These are phyloP conservation scores for Liopterus haemorrhoidalis DNA, from an alignment of 2,888 invertebrate species.

Conservation along the genomic window DNA sequence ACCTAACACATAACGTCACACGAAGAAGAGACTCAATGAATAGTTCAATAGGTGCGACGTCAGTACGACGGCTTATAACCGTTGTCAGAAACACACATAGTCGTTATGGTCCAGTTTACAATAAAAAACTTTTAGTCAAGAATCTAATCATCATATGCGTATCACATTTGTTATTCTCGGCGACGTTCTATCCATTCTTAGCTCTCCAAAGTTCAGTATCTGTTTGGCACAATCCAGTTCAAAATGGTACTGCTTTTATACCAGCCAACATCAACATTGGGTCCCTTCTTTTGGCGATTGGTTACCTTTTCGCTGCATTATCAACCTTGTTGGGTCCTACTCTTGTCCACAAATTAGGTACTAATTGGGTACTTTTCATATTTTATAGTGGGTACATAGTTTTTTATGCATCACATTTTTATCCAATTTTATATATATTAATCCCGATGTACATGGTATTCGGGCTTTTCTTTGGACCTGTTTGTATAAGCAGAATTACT, in stretches of 20 bases:
- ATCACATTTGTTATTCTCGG: constrained; percentile 58
- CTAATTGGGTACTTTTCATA: constrained; percentile 46
- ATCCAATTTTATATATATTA: constrained; percentile 50
- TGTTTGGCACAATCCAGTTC: constrained; percentile 45
- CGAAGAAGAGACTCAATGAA: constrained; percentile 63
- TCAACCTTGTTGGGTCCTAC: constrained; percentile 51
- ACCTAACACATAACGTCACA: constrained; percentile 43
- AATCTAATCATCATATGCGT: constrained; percentile 53
- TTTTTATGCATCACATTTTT: constrained; percentile 57
- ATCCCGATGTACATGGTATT: constrained; percentile 50
- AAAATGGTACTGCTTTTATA: constrained; percentile 11
- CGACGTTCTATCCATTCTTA: constrained; percentile 58
- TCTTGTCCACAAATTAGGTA: constrained; percentile 50
- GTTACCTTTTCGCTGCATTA: constrained; percentile 57
- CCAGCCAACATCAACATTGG: constrained; percentile 44
- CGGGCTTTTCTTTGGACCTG: constrained; percentile 52
- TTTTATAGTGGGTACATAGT: constrained; percentile 52
- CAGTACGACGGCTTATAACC: constrained; percentile 47
- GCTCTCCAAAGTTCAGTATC: constrained; percentile 52
- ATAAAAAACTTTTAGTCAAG: constrained; percentile 47
- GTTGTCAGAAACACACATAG: constrained; percentile 38
- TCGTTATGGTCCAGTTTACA: constrained; percentile 45
- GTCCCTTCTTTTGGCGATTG: constrained; percentile 56
- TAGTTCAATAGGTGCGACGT: constrained; percentile 70
- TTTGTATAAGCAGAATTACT: constrained; percentile 37